Conservation (phyloP, 2,113 vertebrate genomes). For the Bubo scandiacus region DNA sequence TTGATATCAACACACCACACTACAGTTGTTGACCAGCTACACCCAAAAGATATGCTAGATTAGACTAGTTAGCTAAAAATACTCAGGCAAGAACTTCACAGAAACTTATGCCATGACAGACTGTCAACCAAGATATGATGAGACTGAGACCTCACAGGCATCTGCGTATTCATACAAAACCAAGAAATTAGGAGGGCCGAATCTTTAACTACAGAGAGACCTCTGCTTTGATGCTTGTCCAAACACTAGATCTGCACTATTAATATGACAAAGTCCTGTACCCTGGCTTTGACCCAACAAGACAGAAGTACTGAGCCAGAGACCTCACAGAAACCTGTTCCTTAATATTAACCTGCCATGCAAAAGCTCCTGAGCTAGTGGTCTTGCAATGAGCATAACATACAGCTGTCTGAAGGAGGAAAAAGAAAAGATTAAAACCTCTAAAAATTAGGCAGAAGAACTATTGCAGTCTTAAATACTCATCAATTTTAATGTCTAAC, state of each 20-base stretch:
- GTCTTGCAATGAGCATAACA: background rate
- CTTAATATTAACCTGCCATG: background rate
- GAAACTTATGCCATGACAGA: background rate
- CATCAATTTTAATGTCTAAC: background rate
- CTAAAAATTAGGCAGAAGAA: background rate
- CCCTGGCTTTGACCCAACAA: background rate
- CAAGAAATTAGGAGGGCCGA: background rate
- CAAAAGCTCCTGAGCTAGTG: background rate
- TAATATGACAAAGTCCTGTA: background rate
- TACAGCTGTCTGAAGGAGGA: background rate
- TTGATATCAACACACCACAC: slow-evolving; percentile 9
- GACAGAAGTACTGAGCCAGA: background rate
- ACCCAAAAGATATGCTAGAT: background rate
- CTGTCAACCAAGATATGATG: background rate
- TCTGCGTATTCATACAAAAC: background rate
- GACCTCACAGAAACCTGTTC: slow-evolving; percentile 13
- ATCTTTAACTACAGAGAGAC: background rate
- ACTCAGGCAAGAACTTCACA: background rate
- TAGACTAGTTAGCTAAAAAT: background rate
- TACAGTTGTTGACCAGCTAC: background rate
- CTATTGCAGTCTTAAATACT: background rate
- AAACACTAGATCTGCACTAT: background rate
- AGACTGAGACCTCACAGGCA: background rate
- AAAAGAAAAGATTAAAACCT: background rate
- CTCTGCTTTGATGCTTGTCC: slow-evolving; percentile 16